Conservation (phyloP, 2,888 invertebrate species). For the Endomychus coccineus region DNA sequence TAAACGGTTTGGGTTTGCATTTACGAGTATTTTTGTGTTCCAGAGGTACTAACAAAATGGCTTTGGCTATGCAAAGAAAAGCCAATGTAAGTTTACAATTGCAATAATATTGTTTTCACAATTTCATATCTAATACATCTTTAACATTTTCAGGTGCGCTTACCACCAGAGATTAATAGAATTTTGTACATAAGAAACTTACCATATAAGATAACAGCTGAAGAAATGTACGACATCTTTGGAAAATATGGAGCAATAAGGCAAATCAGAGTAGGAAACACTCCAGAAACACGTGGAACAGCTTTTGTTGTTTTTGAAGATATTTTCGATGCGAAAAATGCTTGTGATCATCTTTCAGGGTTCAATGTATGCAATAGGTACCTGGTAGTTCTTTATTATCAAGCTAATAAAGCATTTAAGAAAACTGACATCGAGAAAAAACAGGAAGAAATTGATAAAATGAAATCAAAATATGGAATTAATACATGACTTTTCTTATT, state of each 20-base stretch:
- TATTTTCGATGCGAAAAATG: slow-evolving; percentile 99
- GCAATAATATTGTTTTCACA: neutral
- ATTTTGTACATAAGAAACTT: slow-evolving; percentile 94
- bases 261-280: slow-evolving; percentile 96
- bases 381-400: slow-evolving; percentile 97
- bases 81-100: slow-evolving; percentile 56
- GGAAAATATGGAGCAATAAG: slow-evolving; percentile 99
- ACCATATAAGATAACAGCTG: slow-evolving; percentile 98
- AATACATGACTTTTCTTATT: slow-evolving; percentile 28
- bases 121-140: neutral
- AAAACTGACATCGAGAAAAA: slow-evolving; percentile 93
- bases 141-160: slow-evolving; percentile 66
- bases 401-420: slow-evolving; percentile 93
- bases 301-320: slow-evolving; percentile 99
- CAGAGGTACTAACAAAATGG: too few species aligned
- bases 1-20: too few species aligned
- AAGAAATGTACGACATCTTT: slow-evolving; percentile 99
- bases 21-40: too few species aligned
- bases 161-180: slow-evolving; percentile 98
- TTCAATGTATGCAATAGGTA: slow-evolving; percentile 99
- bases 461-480: slow-evolving; percentile 91
- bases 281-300: slow-evolving; percentile 95
- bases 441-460: slow-evolving; percentile 88
- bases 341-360: slow-evolving; percentile 97
- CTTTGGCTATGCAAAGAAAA: slow-evolving; percentile 66